phyloP scores from a whole-genome alignment of 2,113 vertebrate species.

The Corythaeola cristata region DNA sequence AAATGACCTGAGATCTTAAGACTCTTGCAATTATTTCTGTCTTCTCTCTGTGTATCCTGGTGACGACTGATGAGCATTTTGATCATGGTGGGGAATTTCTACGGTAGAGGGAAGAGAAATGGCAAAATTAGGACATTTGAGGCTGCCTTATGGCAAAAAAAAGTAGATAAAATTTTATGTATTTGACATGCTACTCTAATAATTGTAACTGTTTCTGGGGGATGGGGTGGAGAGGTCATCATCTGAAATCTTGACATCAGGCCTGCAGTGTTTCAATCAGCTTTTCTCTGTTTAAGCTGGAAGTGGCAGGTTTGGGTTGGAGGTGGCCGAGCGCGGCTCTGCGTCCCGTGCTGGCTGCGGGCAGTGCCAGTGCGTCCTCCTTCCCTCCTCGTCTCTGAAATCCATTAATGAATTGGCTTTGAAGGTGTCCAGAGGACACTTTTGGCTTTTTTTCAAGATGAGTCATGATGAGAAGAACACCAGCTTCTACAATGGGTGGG shows the following conservation, averaged over 20 bases:
- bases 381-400: neutral
- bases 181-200: neutral
- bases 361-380: neutral
- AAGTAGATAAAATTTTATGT: neutral
- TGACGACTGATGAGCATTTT: neutral
- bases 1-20: neutral
- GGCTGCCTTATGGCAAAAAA: neutral
- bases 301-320: neutral
- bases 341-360: neutral
- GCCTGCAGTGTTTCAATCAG: neutral
- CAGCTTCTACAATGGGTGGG: neutral
- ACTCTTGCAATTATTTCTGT: neutral
- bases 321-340: neutral
- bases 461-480: neutral
- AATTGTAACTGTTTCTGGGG: neutral
- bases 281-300: neutral
- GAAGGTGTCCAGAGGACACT: neutral
- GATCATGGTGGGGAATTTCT: neutral
- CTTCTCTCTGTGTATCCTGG: neutral
- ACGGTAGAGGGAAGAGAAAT: neutral
- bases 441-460: neutral
- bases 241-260: neutral
- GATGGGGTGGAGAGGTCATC: neutral
- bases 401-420: neutral
- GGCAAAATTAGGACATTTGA: neutral